A percentile compares a stretch with the other conserved stretches of the same genome.
phyloP scores from a whole-genome alignment of 2,113 vertebrate genomes.

The Colaptes auratus region DNA sequence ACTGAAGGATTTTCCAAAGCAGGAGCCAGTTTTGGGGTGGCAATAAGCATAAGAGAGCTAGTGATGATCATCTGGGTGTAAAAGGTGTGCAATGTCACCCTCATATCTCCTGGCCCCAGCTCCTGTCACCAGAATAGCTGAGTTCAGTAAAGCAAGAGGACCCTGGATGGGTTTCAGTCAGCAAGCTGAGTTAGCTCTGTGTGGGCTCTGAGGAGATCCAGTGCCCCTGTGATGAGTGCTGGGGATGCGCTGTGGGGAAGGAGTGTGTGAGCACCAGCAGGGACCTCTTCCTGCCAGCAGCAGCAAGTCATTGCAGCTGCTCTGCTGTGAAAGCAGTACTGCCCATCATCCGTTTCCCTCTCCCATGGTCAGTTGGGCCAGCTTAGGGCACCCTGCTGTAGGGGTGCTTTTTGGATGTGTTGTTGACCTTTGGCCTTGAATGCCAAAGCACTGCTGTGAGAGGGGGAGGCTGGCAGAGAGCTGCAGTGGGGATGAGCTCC shows the following conservation, averaged over 20 bases:
- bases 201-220: not conserved
- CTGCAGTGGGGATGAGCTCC: not conserved
- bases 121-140: not conserved
- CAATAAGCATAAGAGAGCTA: not conserved
- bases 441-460: fast-evolving
- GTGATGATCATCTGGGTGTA: not conserved
- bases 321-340: not conserved
- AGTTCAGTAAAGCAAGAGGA: not conserved
- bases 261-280: fast-evolving
- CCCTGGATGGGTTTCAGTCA: not conserved
- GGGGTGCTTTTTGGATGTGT: not conserved
- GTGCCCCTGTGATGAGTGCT: not conserved
- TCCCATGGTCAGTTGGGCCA: fast-evolving
- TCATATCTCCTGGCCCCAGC: not conserved
- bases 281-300: not conserved
- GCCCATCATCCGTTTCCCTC: not conserved
- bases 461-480: not conserved
- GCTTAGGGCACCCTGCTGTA: not conserved
- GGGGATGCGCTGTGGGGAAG: not conserved
- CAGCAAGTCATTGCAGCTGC: not conserved
- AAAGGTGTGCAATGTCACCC: not conserved
- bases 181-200: not conserved
- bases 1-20: not conserved
- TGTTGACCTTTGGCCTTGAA: not conserved
- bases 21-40: not conserved